A percentile compares a stretch with the other conserved stretches of the same genome.
Conservation (phyloP, 2,888 invertebrate genomes). For the Griposia aprilina region DNA sequence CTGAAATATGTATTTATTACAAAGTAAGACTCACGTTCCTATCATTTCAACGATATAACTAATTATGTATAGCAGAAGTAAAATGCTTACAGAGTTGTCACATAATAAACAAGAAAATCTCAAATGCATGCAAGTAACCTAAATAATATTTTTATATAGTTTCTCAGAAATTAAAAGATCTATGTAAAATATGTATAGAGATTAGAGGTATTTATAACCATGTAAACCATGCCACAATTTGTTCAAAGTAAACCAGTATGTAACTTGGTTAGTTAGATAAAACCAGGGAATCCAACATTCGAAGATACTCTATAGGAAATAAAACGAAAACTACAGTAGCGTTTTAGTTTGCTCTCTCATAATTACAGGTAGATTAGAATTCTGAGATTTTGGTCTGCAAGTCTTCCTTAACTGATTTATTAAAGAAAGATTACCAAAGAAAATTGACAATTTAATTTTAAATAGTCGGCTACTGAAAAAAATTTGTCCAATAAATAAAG, state of each 20-base stretch:
- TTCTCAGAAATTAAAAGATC: constrained; percentile 36
- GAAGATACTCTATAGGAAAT: constrained; percentile 24
- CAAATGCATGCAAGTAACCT: constrained; percentile 22
- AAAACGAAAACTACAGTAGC: constrained; percentile 15
- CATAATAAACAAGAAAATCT: constrained; percentile 29
- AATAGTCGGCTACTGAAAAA: constrained; percentile 64
- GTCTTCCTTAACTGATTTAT: constrained; percentile 62
- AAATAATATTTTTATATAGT: constrained; percentile 51
- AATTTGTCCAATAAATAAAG: constrained; percentile 62
- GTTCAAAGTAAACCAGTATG: constrained; percentile 14
- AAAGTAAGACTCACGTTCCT: constrained; percentile 36
- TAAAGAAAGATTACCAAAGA: constrained; percentile 65
- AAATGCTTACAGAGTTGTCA: constrained; percentile 32
- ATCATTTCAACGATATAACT: constrained; percentile 11
- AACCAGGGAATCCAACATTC: constrained; percentile 10
- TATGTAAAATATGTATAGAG: constrained; percentile 50
- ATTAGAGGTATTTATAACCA: constrained; percentile 30
- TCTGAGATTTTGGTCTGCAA: constrained; percentile 50
- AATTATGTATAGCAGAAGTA: constrained; percentile 14
- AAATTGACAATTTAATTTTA: constrained; percentile 50
- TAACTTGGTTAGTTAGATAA: constrained; percentile 3
- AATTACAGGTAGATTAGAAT: constrained; percentile 32
- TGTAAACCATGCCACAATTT: constrained; percentile 28
- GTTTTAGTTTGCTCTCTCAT: constrained; percentile 44
- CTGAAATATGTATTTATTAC: neutral